Evolutionary conservation across 1,140 invertebrate species (phyloP), one percentile per base, ranked within the genome.

Genomic region (Bathynomus jamesi): DNA sequence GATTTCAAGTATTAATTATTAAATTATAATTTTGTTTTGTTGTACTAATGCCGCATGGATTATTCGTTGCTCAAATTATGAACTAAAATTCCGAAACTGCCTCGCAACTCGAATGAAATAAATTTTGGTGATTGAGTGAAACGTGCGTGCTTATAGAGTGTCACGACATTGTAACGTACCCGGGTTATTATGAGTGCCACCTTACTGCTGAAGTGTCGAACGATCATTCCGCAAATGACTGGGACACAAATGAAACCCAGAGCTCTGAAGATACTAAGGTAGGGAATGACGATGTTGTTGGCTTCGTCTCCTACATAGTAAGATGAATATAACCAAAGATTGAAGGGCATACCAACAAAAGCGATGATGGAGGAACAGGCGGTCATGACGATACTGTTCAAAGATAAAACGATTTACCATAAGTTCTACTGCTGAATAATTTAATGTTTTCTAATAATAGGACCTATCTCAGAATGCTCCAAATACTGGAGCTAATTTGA

Each of bases 351-450:
- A 77, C 81, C 79, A 4, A 79, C 78, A 17, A 81, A 64, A 0
- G 82, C 81, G n/a, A 82, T 70, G 1, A 81, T 30, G 0, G 82
- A 83, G 0, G 81, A 80, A 2, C 79, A 71, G 2, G 81, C 78
- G 24, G 82, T 83, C 82, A 83, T 83, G 7, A 81, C 79, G 30
- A 83, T 79, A 71, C 82, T 83, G 75, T 3, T 76, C 71, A 27
- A n/a, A 72, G 28, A 67, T 65, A 69, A 21, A 69, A 7, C 67
- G 21, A 29, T n/a, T 13, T 1, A 0, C 61, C 30, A 67, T 13
- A 72, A 28, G 61, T 69, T 68, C 21, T 61, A 61, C 13, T 61
- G 68, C 71, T 4, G 69, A 21, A 13, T 61, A 70, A 24, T 65
- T 25, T 27, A 17, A 24, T 40, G 17, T 25, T 8, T 4, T 65